These are phyloP conservation scores for Gordius sp. DNA, from an alignment of 2,888 invertebrate species.

Conservation along the genomic window DNA sequence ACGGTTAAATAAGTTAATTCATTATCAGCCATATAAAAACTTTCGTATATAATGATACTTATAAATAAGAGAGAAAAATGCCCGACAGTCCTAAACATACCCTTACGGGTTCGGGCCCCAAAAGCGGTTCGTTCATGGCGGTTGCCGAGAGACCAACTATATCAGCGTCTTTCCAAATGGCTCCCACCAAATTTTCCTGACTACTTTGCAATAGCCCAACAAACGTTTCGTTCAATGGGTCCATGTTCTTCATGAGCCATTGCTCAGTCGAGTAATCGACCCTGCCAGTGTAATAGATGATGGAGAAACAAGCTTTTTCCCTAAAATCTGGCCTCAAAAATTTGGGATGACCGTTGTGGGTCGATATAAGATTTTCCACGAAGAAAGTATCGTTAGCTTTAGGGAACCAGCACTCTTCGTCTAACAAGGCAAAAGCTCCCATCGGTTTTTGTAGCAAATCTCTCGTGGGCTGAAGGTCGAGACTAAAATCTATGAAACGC, in stretches of 20 bases:
- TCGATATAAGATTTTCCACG: slow-evolving; percentile 74
- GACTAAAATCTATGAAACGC: slow-evolving; percentile 97
- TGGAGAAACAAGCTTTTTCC: slow-evolving; percentile 79
- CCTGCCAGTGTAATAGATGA: slow-evolving; percentile 90
- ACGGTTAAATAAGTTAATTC: slow-evolving; percentile 20
- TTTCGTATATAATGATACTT: no score
- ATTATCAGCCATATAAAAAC: slow-evolving; percentile 18
- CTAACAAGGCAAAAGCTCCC: slow-evolving; percentile 43
- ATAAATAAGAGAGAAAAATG: no score
- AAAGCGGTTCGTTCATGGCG: no score
- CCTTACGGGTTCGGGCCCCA: no score
- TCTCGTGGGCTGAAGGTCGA: slow-evolving; percentile 94
- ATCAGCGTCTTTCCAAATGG: slow-evolving; percentile 99
- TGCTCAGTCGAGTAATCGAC: slow-evolving; percentile 72
- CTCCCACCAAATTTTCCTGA: slow-evolving; percentile 71
- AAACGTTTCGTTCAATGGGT: slow-evolving; percentile 93
- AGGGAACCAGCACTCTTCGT: slow-evolving; percentile 98
- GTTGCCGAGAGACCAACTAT: no score
- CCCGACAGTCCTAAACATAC: slow-evolving; percentile 94
- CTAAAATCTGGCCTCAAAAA: slow-evolving; percentile 77
- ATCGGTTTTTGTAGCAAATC: slow-evolving; percentile 53
- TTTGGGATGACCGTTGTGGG: slow-evolving; percentile 83
- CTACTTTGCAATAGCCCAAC: slow-evolving; percentile 74
- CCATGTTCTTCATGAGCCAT: slow-evolving; percentile 99
- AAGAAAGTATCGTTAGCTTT: slow-evolving; percentile 97